Conservation (phyloP, 2,113 vertebrate species). For the Acanthisitta chloris region DNA sequence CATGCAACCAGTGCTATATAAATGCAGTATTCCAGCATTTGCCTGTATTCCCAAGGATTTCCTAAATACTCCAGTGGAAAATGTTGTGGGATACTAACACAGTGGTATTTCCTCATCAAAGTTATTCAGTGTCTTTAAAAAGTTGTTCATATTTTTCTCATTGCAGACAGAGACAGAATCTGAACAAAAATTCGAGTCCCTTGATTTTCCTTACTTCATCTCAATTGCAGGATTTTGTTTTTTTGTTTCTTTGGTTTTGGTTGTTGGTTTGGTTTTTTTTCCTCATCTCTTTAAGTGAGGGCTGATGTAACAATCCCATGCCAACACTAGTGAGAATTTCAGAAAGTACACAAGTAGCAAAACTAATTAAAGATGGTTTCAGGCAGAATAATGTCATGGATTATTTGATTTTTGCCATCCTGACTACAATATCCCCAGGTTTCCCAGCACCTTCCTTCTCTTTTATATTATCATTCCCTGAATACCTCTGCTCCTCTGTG, state of each 20-base stretch:
- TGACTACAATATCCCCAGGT: not conserved
- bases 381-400: not conserved
- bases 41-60: not conserved
- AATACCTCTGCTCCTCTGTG: not conserved
- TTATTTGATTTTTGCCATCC: not conserved
- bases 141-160: not conserved
- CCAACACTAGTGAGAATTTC: not conserved
- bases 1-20: not conserved
- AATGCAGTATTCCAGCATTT: not conserved
- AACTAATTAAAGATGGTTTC: not conserved
- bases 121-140: not conserved
- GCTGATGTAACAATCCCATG: not conserved
- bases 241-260: not conserved
- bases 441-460: not conserved
- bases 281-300: not conserved
- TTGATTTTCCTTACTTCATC: not conserved
- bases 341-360: not conserved
- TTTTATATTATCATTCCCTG: not conserved
- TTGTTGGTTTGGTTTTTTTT: too few relatives aligned
- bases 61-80: not conserved
- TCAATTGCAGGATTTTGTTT: not conserved
- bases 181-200: not conserved
- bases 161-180: not conserved
- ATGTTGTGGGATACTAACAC: fast-evolving
- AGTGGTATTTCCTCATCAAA: not conserved